phyloP scores from a whole-genome alignment of 2,113 vertebrate species.

The Phalacrocorax carbo region DNA sequence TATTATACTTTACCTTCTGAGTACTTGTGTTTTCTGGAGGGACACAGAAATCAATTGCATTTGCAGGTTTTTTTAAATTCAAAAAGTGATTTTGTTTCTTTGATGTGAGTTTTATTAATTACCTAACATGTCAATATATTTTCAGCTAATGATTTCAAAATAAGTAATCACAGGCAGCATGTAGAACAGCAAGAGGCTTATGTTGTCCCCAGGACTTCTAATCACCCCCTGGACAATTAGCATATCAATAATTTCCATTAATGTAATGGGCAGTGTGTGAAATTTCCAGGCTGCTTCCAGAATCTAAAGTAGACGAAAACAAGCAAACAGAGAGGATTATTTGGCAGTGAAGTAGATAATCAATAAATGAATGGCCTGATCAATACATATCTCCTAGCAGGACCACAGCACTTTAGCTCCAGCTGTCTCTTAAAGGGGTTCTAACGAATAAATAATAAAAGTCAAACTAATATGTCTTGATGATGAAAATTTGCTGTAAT shows the following conservation, averaged over 20 bases:
- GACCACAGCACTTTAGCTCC: slow-evolving; percentile 20
- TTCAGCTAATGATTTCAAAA: slow-evolving; percentile 51
- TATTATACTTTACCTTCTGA: not conserved
- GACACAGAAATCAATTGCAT: not conserved
- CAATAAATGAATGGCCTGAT: slow-evolving; percentile 61
- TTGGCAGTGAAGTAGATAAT: slow-evolving; percentile 45
- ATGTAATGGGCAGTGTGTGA: slow-evolving; percentile 31
- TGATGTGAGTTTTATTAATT: slow-evolving; percentile 41
- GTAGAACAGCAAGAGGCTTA: slow-evolving; percentile 40
- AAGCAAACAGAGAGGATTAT: slow-evolving; percentile 17
- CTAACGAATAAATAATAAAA: slow-evolving; percentile 56
- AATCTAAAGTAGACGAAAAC: slow-evolving; percentile 50
- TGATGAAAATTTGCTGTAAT: not conserved
- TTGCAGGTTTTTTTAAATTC: not conserved
- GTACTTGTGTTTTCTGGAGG: not conserved
- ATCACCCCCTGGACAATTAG: slow-evolving; percentile 43
- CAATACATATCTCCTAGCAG: slow-evolving; percentile 29
- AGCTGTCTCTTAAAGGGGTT: slow-evolving; percentile 39
- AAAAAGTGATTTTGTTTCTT: slow-evolving; percentile 24
- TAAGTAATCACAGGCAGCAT: not conserved
- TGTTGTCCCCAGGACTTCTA: not conserved
- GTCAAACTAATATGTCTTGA: slow-evolving; percentile 19
- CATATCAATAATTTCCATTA: slow-evolving; percentile 65
- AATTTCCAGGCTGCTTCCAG: slow-evolving; percentile 21
- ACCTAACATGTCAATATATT: slow-evolving; percentile 53